Conservation (phyloP, 2,113 vertebrate genomes). For the Herpailurus yagouaroundi region DNA sequence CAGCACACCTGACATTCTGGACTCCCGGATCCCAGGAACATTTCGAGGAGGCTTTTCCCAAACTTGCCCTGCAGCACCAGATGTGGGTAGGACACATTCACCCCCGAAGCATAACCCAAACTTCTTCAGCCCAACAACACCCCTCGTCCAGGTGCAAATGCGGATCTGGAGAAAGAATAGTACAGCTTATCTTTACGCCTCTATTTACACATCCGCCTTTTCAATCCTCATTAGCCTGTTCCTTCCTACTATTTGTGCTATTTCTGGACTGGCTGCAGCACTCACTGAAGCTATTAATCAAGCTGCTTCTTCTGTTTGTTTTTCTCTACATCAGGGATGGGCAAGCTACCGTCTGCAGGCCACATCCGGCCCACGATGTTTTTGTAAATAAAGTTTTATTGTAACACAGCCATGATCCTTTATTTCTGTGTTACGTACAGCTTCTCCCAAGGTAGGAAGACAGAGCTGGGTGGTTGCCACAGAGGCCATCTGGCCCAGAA, state of each 20-base stretch:
- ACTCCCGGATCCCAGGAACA: background rate
- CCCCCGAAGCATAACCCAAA: background rate
- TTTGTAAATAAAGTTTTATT: slow-evolving; percentile 61
- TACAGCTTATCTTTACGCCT: background rate
- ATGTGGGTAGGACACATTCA: background rate
- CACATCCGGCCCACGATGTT: background rate
- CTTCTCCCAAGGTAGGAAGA: background rate
- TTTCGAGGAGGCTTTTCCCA: background rate
- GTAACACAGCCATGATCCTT: background rate
- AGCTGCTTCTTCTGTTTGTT: background rate
- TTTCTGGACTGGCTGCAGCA: slow-evolving; percentile 38
- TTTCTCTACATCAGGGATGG: background rate
- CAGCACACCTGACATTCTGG: background rate
- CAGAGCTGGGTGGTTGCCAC: background rate
- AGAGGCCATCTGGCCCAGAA: background rate
- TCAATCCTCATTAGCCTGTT: slow-evolving; percentile 4
- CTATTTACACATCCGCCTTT: slow-evolving; percentile 62
- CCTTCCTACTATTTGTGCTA: slow-evolving; percentile 73
- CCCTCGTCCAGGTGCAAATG: background rate
- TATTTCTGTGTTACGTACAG: background rate
- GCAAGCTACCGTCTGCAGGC: background rate
- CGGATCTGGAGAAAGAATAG: background rate
- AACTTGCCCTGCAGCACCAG: background rate
- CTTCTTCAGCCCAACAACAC: background rate
- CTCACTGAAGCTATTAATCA: slow-evolving; percentile 34